Conservation (phyloP, 35 echinoderm and acorn worm species). For the Chiridota heheva region DNA sequence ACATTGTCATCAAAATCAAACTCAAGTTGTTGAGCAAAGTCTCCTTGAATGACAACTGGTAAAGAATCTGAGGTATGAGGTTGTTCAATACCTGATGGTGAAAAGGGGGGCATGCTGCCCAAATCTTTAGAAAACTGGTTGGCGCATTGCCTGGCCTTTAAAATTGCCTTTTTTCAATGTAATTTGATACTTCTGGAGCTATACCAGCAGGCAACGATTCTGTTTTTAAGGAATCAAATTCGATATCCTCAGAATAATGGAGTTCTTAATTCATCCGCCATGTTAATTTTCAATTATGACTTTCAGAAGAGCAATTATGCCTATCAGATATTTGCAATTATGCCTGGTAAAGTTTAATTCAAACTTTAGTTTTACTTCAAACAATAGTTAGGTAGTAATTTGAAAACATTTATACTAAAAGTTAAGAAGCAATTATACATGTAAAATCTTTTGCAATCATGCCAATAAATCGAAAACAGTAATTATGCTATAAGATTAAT, state of each 20-base stretch:
- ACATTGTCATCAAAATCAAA: constrained; percentile 28
- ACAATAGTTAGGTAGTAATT: too few relatives aligned
- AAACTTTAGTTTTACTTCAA: too few relatives aligned
- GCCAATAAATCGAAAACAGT: too few relatives aligned
- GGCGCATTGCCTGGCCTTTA: constrained; percentile 2
- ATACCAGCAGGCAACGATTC: constrained; percentile 9
- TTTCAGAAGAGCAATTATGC: too few relatives aligned
- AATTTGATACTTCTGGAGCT: constrained; percentile 12
- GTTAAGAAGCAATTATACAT: too few relatives aligned
- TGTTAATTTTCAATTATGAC: too few relatives aligned
- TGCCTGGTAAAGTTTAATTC: too few relatives aligned
- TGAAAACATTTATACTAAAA: too few relatives aligned
- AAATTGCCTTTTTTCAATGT: constrained; percentile 14
- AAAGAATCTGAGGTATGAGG: background rate
- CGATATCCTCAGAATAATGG: constrained; percentile 17
- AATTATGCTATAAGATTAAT: too few relatives aligned
- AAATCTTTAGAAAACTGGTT: constrained; percentile 10
- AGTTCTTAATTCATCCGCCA: constrained; percentile 29
- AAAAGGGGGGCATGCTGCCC: too few relatives aligned
- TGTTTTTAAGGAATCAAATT: background rate
- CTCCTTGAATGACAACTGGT: constrained; percentile 9
- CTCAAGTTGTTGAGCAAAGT: background rate
- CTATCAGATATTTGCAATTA: too few relatives aligned
- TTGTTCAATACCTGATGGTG: background rate
- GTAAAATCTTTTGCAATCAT: too few relatives aligned